Evolutionary conservation across 2,113 vertebrate species (phyloP).

Genomic region (Eulemur macaco): DNA sequence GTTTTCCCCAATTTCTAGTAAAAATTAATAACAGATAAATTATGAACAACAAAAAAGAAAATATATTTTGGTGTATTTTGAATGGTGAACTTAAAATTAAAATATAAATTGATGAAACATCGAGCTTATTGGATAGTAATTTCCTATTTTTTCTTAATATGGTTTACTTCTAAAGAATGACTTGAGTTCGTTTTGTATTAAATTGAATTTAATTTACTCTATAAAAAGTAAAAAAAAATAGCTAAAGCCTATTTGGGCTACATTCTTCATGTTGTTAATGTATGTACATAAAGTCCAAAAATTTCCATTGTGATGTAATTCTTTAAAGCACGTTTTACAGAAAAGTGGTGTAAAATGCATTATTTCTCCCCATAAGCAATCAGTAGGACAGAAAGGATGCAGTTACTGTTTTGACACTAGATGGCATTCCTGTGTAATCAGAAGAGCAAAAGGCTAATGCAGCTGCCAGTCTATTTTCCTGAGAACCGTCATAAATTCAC

Average conservation of each 20-base stretch:
- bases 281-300: rapidly evolving
- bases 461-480: not conserved
- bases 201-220: not conserved
- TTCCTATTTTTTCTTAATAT: not conserved
- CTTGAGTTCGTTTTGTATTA: not conserved
- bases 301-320: not conserved
- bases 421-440: slow-evolving; percentile 71
- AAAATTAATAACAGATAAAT: not conserved
- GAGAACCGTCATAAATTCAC: not conserved
- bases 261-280: not conserved
- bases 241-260: not conserved
- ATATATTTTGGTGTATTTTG: not conserved
- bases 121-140: not conserved
- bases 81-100: slow-evolving; percentile 15
- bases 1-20: not conserved
- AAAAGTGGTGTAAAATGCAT: not conserved
- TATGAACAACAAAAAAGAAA: not conserved
- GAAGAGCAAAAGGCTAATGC: slow-evolving; percentile 26
- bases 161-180: not conserved
- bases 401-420: slow-evolving; percentile 70
- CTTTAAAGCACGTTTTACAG: not conserved
- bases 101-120: not conserved
- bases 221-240: not conserved
- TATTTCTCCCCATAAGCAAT: not conserved
- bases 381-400: not conserved